Percentiles rank a stretch among this genome's conserved stretches.
Evolutionary conservation across 2,797 vertebrate species (phyloP).

Genomic region (Periophthalmus magnuspinnatus): DNA sequence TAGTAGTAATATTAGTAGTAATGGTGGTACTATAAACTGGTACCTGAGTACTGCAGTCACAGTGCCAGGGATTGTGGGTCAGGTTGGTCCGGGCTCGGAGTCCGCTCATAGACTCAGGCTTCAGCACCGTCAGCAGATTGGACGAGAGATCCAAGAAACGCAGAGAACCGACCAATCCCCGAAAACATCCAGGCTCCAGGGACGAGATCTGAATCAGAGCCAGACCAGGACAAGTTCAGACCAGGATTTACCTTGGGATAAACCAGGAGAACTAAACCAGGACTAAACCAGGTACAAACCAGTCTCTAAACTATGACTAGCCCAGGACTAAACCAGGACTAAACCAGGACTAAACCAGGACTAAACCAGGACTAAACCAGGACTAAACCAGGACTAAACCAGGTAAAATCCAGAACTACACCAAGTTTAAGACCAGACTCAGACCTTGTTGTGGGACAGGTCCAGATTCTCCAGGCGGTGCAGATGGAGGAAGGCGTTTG

Average conservation of each 20-base stretch:
- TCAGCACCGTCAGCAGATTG: slow-evolving; percentile 35
- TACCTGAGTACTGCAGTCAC: slow-evolving; percentile 49
- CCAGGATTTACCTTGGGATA: not conserved
- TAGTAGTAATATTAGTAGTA: not conserved
- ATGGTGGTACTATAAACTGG: not conserved
- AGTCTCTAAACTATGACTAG: slow-evolving; percentile 15
- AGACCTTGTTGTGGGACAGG: slow-evolving; percentile 5
- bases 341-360: not conserved
- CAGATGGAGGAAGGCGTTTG: not conserved
- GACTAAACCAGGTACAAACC: not conserved
- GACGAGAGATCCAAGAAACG: slow-evolving; percentile 44
- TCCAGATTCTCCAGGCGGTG: slow-evolving; percentile 2
- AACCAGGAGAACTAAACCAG: not conserved
- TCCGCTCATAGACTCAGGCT: slow-evolving; percentile 15
- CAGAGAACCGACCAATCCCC: slow-evolving; percentile 28
- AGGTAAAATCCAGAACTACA: not conserved
- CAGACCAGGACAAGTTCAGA: not conserved
- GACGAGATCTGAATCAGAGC: slow-evolving; percentile 29
- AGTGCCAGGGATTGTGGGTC: slow-evolving; percentile 54
- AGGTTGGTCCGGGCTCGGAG: slow-evolving; percentile 38
- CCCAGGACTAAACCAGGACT: not conserved
- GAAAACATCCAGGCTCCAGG: slow-evolving; percentile 40
- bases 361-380: not conserved
- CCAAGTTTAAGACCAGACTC: not conserved
- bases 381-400: not conserved